Evolutionary conservation across 2,797 vertebrate genomes (phyloP).

Genomic region (Argentina silus): DNA sequence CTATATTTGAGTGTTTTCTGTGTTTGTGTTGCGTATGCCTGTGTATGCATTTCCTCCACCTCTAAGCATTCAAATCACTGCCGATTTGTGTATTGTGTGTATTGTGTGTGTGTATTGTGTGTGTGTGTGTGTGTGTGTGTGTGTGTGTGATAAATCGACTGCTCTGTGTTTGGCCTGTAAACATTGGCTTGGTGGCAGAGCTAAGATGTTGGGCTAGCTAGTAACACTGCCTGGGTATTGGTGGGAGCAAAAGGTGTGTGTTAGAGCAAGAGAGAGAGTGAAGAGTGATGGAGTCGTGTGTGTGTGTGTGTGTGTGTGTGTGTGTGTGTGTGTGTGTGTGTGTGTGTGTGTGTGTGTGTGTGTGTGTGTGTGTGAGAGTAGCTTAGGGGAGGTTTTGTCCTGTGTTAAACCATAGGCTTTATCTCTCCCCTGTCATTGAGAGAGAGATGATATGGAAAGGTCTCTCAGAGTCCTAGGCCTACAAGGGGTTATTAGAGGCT

Average conservation of each 20-base stretch:
- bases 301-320: conserved; percentile 6
- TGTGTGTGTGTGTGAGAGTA: background rate
- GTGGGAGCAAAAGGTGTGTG: too few relatives aligned
- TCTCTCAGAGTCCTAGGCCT: conserved; percentile 20
- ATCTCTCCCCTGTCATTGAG: conserved; percentile 49
- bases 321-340: conserved; percentile 8
- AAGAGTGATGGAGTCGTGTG: background rate
- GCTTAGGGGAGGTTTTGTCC: background rate
- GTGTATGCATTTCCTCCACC: too few relatives aligned
- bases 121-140: conserved; percentile 35
- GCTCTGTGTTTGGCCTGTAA: background rate
- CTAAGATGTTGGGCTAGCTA: too few relatives aligned
- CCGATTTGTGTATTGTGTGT: conserved; percentile 37
- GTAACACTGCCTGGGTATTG: too few relatives aligned
- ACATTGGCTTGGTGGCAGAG: too few relatives aligned
- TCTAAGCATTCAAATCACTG: background rate
- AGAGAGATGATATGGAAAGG: conserved; percentile 44
- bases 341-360: conserved; percentile 14
- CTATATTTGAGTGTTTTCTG: too few relatives aligned
- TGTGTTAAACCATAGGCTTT: conserved; percentile 11
- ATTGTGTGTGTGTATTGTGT: conserved; percentile 41
- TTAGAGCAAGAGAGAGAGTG: too few relatives aligned
- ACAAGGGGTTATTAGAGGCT: background rate
- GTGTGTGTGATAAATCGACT: background rate
- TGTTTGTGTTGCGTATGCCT: too few relatives aligned